These are phyloP conservation scores for Gymnoscelis rufifasciata DNA, from an alignment of 2,888 invertebrate species.

Conservation along the genomic window DNA sequence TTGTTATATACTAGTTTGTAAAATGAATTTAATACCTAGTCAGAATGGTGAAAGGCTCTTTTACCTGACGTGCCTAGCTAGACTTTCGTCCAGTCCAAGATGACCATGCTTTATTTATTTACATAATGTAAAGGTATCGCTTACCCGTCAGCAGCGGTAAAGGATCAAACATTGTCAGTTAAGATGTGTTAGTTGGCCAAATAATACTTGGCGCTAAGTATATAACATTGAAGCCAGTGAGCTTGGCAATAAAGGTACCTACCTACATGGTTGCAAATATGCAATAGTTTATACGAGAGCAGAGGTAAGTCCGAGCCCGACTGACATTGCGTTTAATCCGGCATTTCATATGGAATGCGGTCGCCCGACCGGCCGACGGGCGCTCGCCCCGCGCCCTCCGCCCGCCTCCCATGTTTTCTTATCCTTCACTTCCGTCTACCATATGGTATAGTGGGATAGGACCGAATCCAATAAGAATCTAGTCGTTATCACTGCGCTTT, in stretches of 20 bases:
- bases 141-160: too few species aligned
- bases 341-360: conserved; percentile 77
- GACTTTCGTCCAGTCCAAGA: too few species aligned
- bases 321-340: conserved; percentile 77
- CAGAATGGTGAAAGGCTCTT: too few species aligned
- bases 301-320: conserved; percentile 45
- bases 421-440: conserved; percentile 67
- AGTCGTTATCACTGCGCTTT: conserved; percentile 19
- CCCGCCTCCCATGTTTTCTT: conserved; percentile 72
- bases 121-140: too few species aligned
- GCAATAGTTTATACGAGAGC: conserved; percentile 37
- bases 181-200: background rate
- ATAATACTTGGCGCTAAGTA: background rate
- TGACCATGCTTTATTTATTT: too few species aligned
- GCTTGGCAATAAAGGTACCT: conserved; percentile 10
- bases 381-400: conserved; percentile 55
- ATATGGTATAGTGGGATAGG: conserved; percentile 69
- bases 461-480: conserved; percentile 62
- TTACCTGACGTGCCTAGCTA: too few species aligned
- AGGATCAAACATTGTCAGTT: too few species aligned
- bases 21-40: background rate
- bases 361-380: conserved; percentile 63
- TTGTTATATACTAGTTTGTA: background rate
- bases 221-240: background rate
- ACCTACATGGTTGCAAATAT: conserved; percentile 46